Evolutionary conservation across 2,888 invertebrate species (phyloP).

Genomic region (Drosophila neotestacea): DNA sequence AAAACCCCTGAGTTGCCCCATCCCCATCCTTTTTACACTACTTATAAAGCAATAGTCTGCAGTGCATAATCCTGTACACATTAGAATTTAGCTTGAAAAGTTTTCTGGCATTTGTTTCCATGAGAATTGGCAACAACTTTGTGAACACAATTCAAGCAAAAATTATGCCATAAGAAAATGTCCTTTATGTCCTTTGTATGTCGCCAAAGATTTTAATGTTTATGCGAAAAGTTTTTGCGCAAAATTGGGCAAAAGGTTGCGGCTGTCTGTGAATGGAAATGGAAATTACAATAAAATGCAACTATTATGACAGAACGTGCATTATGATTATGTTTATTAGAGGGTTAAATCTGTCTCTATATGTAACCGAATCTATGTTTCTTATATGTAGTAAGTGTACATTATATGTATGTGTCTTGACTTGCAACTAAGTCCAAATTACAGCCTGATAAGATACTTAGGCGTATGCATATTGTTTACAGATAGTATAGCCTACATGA

Average conservation of each 20-base stretch:
- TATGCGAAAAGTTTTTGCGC: constrained; percentile 80
- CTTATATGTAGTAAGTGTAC: background rate
- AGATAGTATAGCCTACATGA: constrained; percentile 55
- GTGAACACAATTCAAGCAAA: constrained; percentile 63
- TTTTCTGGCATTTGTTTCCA: constrained; percentile 58
- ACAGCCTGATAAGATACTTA: constrained; percentile 45
- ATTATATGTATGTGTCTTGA: constrained; percentile 22
- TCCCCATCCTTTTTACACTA: background rate
- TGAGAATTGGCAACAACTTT: constrained; percentile 70
- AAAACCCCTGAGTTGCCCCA: background rate
- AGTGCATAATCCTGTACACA: constrained; percentile 63
- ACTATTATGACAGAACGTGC: constrained; percentile 50
- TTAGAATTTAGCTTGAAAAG: constrained; percentile 59
- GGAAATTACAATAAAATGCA: constrained; percentile 53
- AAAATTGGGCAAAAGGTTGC: constrained; percentile 56
- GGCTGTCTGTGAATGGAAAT: constrained; percentile 9
- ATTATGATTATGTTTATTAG: constrained; percentile 47
- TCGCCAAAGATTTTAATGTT: constrained; percentile 79
- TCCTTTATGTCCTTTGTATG: constrained; percentile 54
- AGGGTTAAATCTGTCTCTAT: background rate
- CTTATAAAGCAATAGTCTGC: constrained; percentile 3
- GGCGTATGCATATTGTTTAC: constrained; percentile 11
- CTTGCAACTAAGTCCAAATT: constrained; percentile 26
- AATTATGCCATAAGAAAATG: constrained; percentile 80
- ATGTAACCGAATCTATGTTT: background rate